phyloP scores from a whole-genome alignment of 2,113 vertebrate species.

The Aspiorhynchus laticeps region DNA sequence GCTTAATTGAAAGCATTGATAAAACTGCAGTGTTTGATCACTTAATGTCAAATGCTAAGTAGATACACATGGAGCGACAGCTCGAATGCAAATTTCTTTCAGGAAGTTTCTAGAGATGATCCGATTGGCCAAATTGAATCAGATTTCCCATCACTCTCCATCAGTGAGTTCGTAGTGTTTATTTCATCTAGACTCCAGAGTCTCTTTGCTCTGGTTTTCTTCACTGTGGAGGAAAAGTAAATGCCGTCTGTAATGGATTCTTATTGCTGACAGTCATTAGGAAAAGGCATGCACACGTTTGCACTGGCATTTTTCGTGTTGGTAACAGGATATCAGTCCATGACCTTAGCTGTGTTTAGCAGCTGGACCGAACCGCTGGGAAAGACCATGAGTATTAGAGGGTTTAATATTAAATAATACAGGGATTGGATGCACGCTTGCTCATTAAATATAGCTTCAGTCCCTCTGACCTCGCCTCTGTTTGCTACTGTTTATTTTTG shows the following conservation, averaged over 20 bases:
- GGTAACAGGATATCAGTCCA: not conserved
- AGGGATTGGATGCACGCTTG: not conserved
- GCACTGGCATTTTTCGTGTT: not conserved
- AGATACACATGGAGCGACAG: no score
- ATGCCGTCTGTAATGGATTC: not conserved
- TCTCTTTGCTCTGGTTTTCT: not conserved
- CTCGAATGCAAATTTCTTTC: not conserved
- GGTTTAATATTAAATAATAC: not conserved
- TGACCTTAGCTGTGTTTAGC: constrained; percentile 28
- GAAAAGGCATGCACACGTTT: not conserved
- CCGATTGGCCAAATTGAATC: not conserved
- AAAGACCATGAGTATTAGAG: not conserved
- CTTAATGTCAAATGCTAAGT: not conserved
- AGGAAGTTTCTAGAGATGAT: not conserved
- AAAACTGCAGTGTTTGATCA: not conserved
- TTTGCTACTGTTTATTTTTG: not conserved
- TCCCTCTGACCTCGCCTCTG: not conserved
- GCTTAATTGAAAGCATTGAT: not conserved
- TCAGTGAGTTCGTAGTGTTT: not conserved
- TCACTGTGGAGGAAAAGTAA: not conserved
- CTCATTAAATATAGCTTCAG: not conserved
- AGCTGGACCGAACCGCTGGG: not conserved
- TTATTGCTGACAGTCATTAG: constrained; percentile 5
- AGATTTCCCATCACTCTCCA: not conserved
- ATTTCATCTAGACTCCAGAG: not conserved